Evolutionary conservation across 2,797 vertebrate species (phyloP), one percentile per base, ranked within the genome.

Genomic region (Allobates femoralis): DNA sequence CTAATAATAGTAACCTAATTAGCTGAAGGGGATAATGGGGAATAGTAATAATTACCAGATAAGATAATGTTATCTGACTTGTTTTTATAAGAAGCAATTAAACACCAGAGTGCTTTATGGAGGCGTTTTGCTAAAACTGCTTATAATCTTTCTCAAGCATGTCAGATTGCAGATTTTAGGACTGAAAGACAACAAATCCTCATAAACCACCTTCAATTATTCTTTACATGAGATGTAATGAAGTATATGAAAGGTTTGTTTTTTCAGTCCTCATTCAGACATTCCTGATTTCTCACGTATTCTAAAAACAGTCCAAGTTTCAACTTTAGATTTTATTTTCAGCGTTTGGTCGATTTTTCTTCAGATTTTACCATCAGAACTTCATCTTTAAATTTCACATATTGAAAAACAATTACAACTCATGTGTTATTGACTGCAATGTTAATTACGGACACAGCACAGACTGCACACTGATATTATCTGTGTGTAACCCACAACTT

Each of bases 11-110:
- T 58, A 82, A 81, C 30, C 53, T 82, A 76, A 86, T 86, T 83
- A 77, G 73, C 50, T 74, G 32, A 74, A 73, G 32, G 32, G 76
- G 51, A 87, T 82, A 82, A 82, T 83, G 12, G 46, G 21, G 18
- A 62, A 86, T 64, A 64, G 51, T 58, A 82, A 30, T 86, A 78
- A 83, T 83, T 83, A 83, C 62, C n/a, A 46, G 51, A 67, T 87
- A 78, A 78, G 51, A 82, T 77, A 87, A 87, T 76, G 46, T n/a
- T 80, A 53, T 56, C 11, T 5, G 21, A 60, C 73, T 84, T 84
- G 71, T 85, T 85, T 85, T 71, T 85, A 73, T 32, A 82, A 56
- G 60, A 77, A 76, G 50, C 71, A 86, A 82, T 86, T 86, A 82
- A 66, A 79, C 11, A 1, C 46, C 50, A 56, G 74, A 85, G 32